Percentiles rank a stretch among this genome's conserved stretches.
phyloP scores from a whole-genome alignment of 2,888 invertebrate species.

The Polymixis flavicincta region DNA sequence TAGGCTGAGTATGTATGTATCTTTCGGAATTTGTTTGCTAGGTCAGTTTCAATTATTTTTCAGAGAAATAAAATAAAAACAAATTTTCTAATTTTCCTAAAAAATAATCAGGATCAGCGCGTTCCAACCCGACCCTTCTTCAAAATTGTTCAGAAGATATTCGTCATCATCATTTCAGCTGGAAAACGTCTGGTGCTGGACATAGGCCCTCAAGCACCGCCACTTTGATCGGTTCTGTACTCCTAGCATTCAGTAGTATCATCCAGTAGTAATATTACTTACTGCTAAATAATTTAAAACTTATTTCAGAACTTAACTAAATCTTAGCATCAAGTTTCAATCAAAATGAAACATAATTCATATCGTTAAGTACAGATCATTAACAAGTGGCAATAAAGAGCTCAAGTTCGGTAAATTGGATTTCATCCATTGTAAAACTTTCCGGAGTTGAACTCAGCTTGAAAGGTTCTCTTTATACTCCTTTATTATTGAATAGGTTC shows the following conservation, averaged over 20 bases:
- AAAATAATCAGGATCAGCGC: too few relatives aligned
- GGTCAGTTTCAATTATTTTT: neutral
- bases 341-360: neutral
- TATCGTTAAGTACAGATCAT: slow-evolving; percentile 7
- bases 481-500: slow-evolving; percentile 32
- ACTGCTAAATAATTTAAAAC: neutral
- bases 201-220: too few relatives aligned
- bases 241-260: too few relatives aligned
- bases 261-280: too few relatives aligned
- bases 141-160: too few relatives aligned
- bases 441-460: slow-evolving; percentile 27
- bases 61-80: neutral
- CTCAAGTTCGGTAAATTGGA: slow-evolving; percentile 63
- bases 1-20: too few relatives aligned
- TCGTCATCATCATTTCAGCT: too few relatives aligned
- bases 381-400: slow-evolving; percentile 45
- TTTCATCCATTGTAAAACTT: slow-evolving; percentile 61
- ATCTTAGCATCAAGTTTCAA: neutral
- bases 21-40: neutral
- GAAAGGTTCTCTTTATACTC: slow-evolving; percentile 54
- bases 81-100: too few relatives aligned
- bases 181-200: too few relatives aligned
- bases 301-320: too few relatives aligned
- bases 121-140: too few relatives aligned
- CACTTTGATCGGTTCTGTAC: too few relatives aligned